Percentiles rank a stretch among this genome's conserved stretches.
These are phyloP conservation scores for Sapajus apella DNA, from an alignment of 2,113 vertebrate species.

Conservation along the genomic window DNA sequence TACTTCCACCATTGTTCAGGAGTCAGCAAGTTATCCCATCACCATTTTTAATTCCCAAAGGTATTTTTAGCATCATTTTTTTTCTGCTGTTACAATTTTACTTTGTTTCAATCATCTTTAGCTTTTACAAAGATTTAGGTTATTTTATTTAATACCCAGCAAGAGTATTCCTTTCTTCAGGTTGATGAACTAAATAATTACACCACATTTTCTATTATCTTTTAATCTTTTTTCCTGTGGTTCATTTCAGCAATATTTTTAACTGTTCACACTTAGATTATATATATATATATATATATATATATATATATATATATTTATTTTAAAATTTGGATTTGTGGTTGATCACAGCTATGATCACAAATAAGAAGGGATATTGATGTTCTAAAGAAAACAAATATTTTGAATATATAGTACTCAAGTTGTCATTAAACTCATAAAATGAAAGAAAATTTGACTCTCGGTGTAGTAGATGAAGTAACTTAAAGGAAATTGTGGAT, in stretches of 20 bases:
- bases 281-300: background rate
- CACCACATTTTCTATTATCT: background rate
- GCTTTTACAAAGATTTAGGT: background rate
- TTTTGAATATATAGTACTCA: background rate
- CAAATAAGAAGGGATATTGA: background rate
- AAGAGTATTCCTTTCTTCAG: background rate
- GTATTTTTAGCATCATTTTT: background rate
- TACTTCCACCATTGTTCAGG: background rate
- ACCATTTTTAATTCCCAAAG: background rate
- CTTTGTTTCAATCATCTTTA: background rate
- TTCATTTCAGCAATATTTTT: conserved; percentile 5
- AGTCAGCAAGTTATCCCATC: background rate
- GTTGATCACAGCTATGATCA: conserved; percentile 3
- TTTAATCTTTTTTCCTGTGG: background rate
- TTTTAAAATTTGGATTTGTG: background rate
- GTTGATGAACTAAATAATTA: background rate
- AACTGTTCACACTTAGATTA: background rate
- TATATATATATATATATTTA: background rate
- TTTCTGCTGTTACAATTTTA: background rate
- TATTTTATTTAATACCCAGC: background rate
- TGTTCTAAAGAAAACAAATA: background rate
- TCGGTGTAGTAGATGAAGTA: background rate
- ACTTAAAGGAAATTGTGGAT: background rate
- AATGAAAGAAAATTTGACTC: background rate
- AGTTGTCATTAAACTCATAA: background rate